Evolutionary conservation across 2,113 vertebrate species (phyloP).

Genomic region (Carollia perspicillata): DNA sequence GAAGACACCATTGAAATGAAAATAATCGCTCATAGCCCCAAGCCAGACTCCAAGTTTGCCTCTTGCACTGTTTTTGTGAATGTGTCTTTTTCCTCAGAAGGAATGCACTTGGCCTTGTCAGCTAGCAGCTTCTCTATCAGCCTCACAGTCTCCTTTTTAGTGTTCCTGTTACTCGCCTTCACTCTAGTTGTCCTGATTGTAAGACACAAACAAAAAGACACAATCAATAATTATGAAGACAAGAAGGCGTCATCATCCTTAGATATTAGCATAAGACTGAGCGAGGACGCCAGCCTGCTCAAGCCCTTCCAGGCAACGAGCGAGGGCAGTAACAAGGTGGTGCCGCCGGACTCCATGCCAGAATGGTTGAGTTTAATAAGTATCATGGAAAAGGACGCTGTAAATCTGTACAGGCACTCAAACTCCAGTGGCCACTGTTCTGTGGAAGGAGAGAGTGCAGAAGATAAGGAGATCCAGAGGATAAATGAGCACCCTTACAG

Average conservation of each 20-base stretch:
- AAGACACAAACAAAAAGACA: constrained; percentile 82
- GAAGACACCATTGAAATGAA: constrained; percentile 83
- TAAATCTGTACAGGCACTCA: constrained; percentile 79
- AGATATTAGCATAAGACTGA: constrained; percentile 57
- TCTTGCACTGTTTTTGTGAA: constrained; percentile 88
- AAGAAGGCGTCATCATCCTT: constrained; percentile 71
- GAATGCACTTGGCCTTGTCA: constrained; percentile 68
- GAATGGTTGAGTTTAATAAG: constrained; percentile 80
- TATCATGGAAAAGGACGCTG: constrained; percentile 73
- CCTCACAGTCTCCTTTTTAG: constrained; percentile 79
- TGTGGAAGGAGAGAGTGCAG: constrained; percentile 89
- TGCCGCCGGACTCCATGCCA: constrained; percentile 71
- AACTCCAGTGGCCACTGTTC: constrained; percentile 88
- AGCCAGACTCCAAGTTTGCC: constrained; percentile 84
- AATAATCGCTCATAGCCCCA: constrained; percentile 89
- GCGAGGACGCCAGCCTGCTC: not conserved
- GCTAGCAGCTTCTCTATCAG: constrained; percentile 81
- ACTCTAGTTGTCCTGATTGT: constrained; percentile 83
- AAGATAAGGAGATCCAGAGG: constrained; percentile 92
- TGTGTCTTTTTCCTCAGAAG: constrained; percentile 86
- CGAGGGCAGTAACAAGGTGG: constrained; percentile 13
- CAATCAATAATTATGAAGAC: constrained; percentile 62
- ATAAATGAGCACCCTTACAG: constrained; percentile 86
- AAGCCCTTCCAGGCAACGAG: constrained; percentile 66
- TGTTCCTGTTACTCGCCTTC: constrained; percentile 84